Evolutionary conservation across 2,113 vertebrate genomes (phyloP), one percentile per base, ranked within the genome.

Genomic region (Passerina amoena): DNA sequence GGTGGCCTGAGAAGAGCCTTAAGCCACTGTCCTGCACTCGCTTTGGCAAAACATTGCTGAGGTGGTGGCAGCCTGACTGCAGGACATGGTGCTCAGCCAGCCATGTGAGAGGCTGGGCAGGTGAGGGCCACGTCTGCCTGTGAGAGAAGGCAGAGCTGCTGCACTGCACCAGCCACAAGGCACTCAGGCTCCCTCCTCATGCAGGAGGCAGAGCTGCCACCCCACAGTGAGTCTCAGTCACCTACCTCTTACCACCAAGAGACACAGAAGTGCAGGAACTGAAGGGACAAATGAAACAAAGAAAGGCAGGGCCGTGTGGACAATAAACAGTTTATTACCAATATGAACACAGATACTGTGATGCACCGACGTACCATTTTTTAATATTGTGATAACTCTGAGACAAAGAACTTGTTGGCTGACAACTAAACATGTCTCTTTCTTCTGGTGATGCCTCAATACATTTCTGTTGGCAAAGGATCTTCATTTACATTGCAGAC

Each of bases 321-420:
- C 98, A 98, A 99, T 97, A 98, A 97, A 98, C 97, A 97, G 97
- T 99, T 99, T 99, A 99, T 99, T 99, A 99, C 96, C 97, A 98
- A 98, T 98, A 99, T 98, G 98, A 98, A 98, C 98, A 99, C 97
- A 98, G 97, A 98, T 96, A 97, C 93, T 97, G 98, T 94, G 95
- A 97, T 96, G 97, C 95, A 97, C 97, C 95, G 97, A 98, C 94
- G 93, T 98, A 97, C 98, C 97, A 97, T 97, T 97, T 96, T 92
- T 97, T 89, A 81, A 98, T 98, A 98, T 96, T 96, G 96, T 92
- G 96, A 97, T 97, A 97, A 97, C 88, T 97, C 95, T 96, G 95
- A 94, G 94, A 96, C 92, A 93, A 95, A 96, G 90, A 95, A 94
- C 94, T 94, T 92, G 86, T 97, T 94, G 97, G 96, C 96, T 97